A percentile compares a stretch with the other conserved stretches of the same genome.
Evolutionary conservation across 2,797 vertebrate species (phyloP).

Genomic region (Pantherophis alleghaniensis): DNA sequence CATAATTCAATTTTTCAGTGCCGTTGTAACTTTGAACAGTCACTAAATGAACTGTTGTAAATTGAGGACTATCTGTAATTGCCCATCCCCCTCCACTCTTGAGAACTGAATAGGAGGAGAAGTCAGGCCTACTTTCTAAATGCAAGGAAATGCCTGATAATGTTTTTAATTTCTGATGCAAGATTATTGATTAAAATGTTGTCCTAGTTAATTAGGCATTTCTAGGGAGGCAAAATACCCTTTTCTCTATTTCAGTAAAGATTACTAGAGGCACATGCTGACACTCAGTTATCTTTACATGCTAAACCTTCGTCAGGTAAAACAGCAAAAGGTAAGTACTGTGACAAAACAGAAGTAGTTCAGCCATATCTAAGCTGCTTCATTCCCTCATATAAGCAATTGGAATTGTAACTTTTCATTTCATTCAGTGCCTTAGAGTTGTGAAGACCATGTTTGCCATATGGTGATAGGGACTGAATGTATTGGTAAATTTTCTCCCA

Average conservation of each 20-base stretch:
- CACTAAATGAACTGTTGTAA: background rate
- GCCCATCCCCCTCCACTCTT: background rate
- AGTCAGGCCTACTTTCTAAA: background rate
- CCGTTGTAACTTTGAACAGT: background rate
- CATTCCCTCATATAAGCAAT: background rate
- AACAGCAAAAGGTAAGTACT: background rate
- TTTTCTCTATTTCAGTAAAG: background rate
- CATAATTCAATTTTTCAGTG: background rate
- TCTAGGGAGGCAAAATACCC: background rate
- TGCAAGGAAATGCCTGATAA: background rate
- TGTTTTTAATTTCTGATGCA: background rate
- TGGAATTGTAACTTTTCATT: background rate
- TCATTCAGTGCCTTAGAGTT: background rate
- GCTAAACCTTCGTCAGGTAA: background rate
- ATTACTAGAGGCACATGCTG: background rate
- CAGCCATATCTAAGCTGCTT: background rate
- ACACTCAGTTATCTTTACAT: background rate
- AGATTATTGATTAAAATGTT: background rate
- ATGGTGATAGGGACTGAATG: background rate
- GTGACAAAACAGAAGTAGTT: background rate
- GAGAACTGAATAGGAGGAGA: background rate
- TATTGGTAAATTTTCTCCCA: background rate
- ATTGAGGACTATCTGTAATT: background rate
- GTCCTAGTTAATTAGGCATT: background rate
- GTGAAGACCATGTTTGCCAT: background rate